phyloP scores from a whole-genome alignment of 2,797 vertebrate genomes.

The Gymnopithys bicolor region DNA sequence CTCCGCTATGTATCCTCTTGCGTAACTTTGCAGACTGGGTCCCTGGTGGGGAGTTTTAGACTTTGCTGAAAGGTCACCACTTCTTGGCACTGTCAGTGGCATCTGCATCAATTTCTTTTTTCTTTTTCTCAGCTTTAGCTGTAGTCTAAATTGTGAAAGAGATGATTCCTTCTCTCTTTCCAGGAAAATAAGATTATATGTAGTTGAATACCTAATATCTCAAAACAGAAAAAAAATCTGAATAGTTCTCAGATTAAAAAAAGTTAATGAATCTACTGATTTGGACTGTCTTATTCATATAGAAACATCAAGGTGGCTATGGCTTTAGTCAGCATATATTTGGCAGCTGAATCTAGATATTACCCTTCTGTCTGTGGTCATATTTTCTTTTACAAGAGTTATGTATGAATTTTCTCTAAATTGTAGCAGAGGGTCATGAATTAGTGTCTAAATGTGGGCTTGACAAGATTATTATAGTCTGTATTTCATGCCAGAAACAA shows the following conservation, averaged over 20 bases:
- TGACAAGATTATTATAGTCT: slow-evolving; percentile 70
- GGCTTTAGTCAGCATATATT: slow-evolving; percentile 6
- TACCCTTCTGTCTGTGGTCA: slow-evolving; percentile 3
- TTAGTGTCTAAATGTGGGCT: slow-evolving; percentile 64
- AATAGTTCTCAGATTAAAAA: not conserved
- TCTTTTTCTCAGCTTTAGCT: not conserved
- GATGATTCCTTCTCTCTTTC: not conserved
- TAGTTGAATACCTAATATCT: not conserved
- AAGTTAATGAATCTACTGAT: not conserved
- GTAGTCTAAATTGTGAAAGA: not conserved
- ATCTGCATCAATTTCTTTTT: not conserved
- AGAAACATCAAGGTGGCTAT: not conserved
- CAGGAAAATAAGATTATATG: not conserved
- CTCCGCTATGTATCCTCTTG: not conserved
- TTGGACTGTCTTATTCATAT: not conserved
- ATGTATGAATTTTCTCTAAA: slow-evolving; percentile 66
- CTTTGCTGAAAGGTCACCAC: not conserved
- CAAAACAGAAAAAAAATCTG: not conserved
- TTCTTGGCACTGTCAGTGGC: not conserved
- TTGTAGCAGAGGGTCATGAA: slow-evolving; percentile 63
- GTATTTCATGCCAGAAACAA: slow-evolving; percentile 69
- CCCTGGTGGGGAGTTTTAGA: not conserved
- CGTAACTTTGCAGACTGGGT: not conserved
- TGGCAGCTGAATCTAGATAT: slow-evolving; percentile 41
- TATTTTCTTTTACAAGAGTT: slow-evolving; percentile 64